phyloP scores from a whole-genome alignment of 2,797 vertebrate species.

The Euthynnus affinis region DNA sequence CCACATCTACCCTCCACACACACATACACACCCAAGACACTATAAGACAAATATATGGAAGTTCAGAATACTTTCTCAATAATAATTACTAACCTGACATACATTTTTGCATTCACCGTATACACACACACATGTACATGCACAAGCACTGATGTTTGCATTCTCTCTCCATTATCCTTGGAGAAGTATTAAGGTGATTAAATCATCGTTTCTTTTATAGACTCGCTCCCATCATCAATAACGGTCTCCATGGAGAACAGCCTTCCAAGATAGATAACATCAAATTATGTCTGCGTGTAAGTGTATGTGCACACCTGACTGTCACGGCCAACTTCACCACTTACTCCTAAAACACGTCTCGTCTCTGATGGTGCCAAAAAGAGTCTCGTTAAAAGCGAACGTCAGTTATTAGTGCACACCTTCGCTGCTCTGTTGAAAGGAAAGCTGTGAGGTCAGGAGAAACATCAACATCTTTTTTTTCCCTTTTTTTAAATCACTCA shows the following conservation, averaged over 20 bases:
- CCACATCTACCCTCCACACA: slow-evolving; percentile 5
- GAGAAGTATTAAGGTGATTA: slow-evolving; percentile 55
- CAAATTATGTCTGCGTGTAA: slow-evolving; percentile 8
- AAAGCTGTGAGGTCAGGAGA: slow-evolving; percentile 37
- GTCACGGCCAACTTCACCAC: slow-evolving; percentile 13
- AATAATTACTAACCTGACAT: slow-evolving; percentile 33
- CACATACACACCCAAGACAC: slow-evolving; percentile 1
- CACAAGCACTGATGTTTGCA: slow-evolving; percentile 24
- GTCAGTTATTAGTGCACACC: slow-evolving; percentile 28
- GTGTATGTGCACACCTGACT: neutral
- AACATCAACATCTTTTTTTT: neutral
- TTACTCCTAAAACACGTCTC: neutral
- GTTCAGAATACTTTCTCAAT: slow-evolving; percentile 31
- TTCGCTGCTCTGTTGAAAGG: slow-evolving; percentile 12
- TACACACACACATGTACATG: neutral
- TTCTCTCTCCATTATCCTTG: slow-evolving; percentile 41
- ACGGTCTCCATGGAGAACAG: slow-evolving; percentile 29
- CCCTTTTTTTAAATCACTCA: slow-evolving; percentile 11
- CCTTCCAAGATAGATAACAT: slow-evolving; percentile 24
- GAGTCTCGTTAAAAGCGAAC: slow-evolving; percentile 44
- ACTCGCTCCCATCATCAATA: slow-evolving; percentile 43
- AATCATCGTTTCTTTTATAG: slow-evolving; percentile 47
- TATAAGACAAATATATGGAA: slow-evolving; percentile 6
- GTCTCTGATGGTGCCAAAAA: slow-evolving; percentile 28
- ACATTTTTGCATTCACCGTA: neutral